These are phyloP conservation scores for Galleria mellonella DNA, from an alignment of 1,140 invertebrate species.

Conservation along the genomic window DNA sequence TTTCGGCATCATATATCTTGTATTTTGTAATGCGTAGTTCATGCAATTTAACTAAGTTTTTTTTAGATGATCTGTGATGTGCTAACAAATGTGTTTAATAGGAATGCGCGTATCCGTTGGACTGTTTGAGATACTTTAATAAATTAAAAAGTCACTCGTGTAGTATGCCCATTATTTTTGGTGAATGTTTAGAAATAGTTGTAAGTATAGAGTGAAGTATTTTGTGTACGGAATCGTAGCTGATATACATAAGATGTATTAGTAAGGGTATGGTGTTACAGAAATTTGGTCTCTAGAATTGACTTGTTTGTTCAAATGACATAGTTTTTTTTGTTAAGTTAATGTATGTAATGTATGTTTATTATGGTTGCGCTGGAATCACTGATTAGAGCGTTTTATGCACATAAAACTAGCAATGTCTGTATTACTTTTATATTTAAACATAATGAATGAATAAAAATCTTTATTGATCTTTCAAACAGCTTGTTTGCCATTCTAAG, in stretches of 20 bases:
- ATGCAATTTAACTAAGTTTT: conserved; percentile 34
- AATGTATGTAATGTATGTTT: too few relatives aligned
- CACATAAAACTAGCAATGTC: too few relatives aligned
- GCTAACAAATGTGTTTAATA: conserved; percentile 41
- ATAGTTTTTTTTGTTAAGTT: conserved; percentile 27
- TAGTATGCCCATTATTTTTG: conserved; percentile 5
- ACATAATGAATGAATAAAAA: too few relatives aligned
- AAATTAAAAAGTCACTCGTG: neutral
- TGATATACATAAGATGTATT: conserved; percentile 16
- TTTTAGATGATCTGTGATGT: conserved; percentile 64
- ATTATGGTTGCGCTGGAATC: too few relatives aligned
- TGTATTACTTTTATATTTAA: too few relatives aligned
- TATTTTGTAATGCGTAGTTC: conserved; percentile 12
- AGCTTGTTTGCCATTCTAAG: too few relatives aligned
- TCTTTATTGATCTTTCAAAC: too few relatives aligned
- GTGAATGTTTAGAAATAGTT: conserved; percentile 15
- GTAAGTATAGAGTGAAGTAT: conserved; percentile 62
- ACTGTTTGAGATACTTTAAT: conserved; percentile 5
- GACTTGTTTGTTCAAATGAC: neutral
- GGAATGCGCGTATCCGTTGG: conserved; percentile 18
- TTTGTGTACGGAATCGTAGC: conserved; percentile 56
- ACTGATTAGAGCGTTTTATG: too few relatives aligned
- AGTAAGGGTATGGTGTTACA: conserved; percentile 4
- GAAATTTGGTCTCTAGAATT: conserved; percentile 6
- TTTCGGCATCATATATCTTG: too few relatives aligned